These are phyloP conservation scores for Sarcophaga bullata DNA, from an alignment of 1,140 invertebrate genomes.

Conservation along the genomic window DNA sequence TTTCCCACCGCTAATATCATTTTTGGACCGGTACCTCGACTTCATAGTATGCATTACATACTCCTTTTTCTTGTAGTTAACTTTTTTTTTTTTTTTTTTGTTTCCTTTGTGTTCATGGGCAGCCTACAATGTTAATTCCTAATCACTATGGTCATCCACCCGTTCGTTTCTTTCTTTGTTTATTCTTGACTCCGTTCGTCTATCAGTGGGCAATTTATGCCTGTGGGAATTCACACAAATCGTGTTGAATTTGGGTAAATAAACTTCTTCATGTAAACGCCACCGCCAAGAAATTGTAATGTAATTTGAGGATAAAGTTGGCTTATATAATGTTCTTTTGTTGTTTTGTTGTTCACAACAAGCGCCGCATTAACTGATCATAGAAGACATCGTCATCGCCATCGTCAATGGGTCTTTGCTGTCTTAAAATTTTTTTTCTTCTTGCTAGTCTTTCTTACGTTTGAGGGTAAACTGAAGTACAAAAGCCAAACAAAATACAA, in stretches of 20 bases:
- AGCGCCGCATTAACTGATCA: slow-evolving; percentile 38
- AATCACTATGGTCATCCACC: slow-evolving; percentile 38
- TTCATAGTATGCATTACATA: not conserved
- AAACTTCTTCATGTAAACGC: slow-evolving; percentile 39
- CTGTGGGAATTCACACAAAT: slow-evolving; percentile 41
- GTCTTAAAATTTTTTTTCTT: no score
- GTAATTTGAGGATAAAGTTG: slow-evolving; percentile 42
- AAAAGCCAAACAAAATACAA: slow-evolving; percentile 23
- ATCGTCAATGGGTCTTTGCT: slow-evolving; percentile 17
- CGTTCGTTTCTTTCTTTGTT: slow-evolving; percentile 17
- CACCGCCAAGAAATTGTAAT: slow-evolving; percentile 41
- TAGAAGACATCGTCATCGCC: slow-evolving; percentile 22
- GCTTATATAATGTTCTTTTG: slow-evolving; percentile 30
- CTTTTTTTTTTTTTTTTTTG: not conserved
- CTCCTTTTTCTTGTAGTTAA: not conserved
- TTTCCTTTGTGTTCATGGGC: slow-evolving; percentile 10
- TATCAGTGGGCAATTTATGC: slow-evolving; percentile 38
- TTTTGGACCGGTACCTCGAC: not conserved
- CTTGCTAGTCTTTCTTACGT: no score
- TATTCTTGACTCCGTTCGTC: not conserved
- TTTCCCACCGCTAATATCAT: slow-evolving; percentile 31
- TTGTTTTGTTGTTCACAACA: slow-evolving; percentile 31
- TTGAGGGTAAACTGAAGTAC: not conserved
- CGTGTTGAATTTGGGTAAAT: slow-evolving; percentile 40
- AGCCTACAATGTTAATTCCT: slow-evolving; percentile 35